Conservation (phyloP, 2,888 invertebrate genomes). For the Callosobruchus maculatus region DNA sequence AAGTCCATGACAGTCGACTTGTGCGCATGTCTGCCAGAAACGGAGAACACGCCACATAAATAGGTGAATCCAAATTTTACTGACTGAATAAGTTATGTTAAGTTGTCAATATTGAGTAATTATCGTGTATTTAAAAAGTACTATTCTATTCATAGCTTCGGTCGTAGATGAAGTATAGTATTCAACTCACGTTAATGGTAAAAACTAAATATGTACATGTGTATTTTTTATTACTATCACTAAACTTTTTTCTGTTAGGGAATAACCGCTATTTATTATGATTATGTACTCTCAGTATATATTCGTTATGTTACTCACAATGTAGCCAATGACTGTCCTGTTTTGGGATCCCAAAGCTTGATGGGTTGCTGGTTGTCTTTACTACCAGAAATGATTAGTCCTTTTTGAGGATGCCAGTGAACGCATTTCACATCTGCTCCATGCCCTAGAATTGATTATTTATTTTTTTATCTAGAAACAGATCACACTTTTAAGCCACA, state of each 20-base stretch:
- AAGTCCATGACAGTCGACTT: slow-evolving; percentile 99
- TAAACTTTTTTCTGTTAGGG: too few relatives aligned
- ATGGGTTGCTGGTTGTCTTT: slow-evolving; percentile 99
- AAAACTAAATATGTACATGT: too few relatives aligned
- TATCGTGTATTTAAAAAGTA: too few relatives aligned
- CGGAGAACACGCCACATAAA: background rate
- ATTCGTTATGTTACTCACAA: slow-evolving; percentile 58
- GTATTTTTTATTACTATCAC: too few relatives aligned
- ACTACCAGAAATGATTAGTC: slow-evolving; percentile 94
- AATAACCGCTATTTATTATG: too few relatives aligned
- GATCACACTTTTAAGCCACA: background rate
- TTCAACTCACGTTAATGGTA: too few relatives aligned
- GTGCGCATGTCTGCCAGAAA: slow-evolving; percentile 78
- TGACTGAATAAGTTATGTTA: too few relatives aligned
- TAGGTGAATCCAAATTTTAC: too few relatives aligned
- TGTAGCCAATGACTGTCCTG: slow-evolving; percentile 91
- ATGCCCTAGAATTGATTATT: slow-evolving; percentile 61
- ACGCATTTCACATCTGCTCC: slow-evolving; percentile 99
- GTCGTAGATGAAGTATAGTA: too few relatives aligned
- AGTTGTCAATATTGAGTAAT: too few relatives aligned
- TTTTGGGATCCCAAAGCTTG: slow-evolving; percentile 98
- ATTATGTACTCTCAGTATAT: too few relatives aligned
- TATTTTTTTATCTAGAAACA: background rate
- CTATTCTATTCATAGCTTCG: too few relatives aligned
- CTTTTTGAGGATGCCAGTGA: slow-evolving; percentile 99